Base-by-base conservation (phyloP, 2,888 invertebrate species). In the Agrypnus murinus region DNA sequence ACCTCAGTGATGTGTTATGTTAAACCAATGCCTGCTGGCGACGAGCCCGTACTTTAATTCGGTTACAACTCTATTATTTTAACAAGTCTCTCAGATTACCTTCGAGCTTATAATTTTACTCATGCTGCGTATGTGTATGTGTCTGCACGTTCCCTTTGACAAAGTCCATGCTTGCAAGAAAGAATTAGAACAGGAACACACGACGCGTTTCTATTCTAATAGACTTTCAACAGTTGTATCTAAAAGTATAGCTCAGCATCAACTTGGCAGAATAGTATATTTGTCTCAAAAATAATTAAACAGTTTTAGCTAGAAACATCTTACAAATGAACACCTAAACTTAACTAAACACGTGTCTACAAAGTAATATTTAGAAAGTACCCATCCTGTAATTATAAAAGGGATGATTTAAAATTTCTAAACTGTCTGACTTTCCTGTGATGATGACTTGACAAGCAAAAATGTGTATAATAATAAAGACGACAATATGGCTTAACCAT, bases 21-120 rank as follows among this genome's bases (percentile, higher is more conserved):
- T 71, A 71, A 68, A 67, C 68, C 68, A 64, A 53, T 58, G 67
- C 71, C 77, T 74, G 64, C 76, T 66, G 76, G 77, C 77, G 77
- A 77, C 77, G 74, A 74, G 76, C 79, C 78, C 74, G 72, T 75
- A 75, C 75, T 79, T 79, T 81, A 82, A 81, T 79, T 69, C 76
- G 71, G 77, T 82, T 82, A 82, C 78, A 81, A 81, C 79, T 82
- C 82, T 79, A 82, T 82, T 82, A 82, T 79, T 75, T 77, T 76
- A 74, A 75, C 75, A 74, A 76, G 65, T 72, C 69, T 69, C 69
- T 62, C 71, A 60, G 53, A 64, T 71, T 71, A 71, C 71, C 55
- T 65, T 12, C 25, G 58, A 66, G 71, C 71, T 71, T 67, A 71
- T 71, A 71, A 71, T 71, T 71, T 71, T 63, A 59, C 71, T 58